A percentile compares a stretch with the other conserved stretches of the same genome.
Conservation (phyloP, 2,113 vertebrate genomes). For the Onychostruthus taczanowskii region DNA sequence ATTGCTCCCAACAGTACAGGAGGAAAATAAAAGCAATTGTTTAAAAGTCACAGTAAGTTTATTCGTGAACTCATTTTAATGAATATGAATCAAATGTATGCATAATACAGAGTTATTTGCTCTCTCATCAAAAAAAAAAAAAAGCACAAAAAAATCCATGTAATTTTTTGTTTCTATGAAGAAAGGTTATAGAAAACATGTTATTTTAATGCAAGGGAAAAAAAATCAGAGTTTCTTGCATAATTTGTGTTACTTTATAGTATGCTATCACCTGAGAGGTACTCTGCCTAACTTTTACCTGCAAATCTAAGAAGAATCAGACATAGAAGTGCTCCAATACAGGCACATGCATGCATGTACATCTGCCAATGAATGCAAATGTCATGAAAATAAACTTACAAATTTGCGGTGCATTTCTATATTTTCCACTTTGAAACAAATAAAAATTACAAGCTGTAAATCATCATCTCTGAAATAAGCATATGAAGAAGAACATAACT, state of each 20-base stretch:
- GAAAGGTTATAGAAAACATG: neutral
- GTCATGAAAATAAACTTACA: neutral
- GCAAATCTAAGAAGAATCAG: neutral
- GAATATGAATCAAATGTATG: neutral
- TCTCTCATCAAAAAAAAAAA: neutral
- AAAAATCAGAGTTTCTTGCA: neutral
- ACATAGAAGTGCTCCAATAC: neutral
- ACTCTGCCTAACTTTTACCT: neutral
- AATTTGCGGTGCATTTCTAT: neutral
- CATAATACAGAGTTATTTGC: neutral
- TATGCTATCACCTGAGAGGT: neutral
- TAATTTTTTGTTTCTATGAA: neutral
- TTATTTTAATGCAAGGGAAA: neutral
- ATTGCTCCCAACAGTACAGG: neutral
- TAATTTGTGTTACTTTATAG: neutral
- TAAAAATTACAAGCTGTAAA: neutral
- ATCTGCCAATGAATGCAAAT: neutral
- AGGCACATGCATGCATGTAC: neutral
- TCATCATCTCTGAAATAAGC: neutral
- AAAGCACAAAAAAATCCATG: neutral
- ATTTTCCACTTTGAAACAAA: neutral
- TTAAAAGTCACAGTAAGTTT: neutral
- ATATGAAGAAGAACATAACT: neutral
- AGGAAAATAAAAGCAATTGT: neutral
- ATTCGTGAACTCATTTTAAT: neutral